Base-by-base conservation (phyloP, 2,888 invertebrate genomes). In the Dicyrtomina minuta region DNA sequence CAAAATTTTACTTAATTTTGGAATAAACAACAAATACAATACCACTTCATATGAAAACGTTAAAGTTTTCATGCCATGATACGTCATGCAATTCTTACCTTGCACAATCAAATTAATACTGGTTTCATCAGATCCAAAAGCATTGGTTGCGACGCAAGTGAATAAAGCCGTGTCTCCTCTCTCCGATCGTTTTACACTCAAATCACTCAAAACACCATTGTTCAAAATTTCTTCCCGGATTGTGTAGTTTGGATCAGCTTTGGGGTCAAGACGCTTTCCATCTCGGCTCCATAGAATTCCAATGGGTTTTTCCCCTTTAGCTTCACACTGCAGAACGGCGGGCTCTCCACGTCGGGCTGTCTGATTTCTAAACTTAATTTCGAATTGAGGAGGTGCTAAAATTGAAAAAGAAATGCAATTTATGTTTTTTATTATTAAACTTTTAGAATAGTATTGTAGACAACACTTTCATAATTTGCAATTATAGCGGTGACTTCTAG, bases 281-380 rank as follows among this genome's bases (percentile, higher is more conserved):
- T 94, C 93, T 88, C 93, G 93, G 84, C 93, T 93, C 94, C 95
- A 95, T 74, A 93, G 86, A 75, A 95, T 93, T 77, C 93, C 93
- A 82, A 95, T 94, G 41, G 95, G 95, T 86, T 93, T 93, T 82
- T 95, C 95, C 77, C 95, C 72, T 49, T 72, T 72, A 1, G 66
- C 72, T 84, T 93, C 92, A 82, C 95, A 95, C 80, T 93, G 92
- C 72, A 95, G 82, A 10, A 94, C 93, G 44, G 94, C 92, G 33
- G 93, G 92, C 82, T 95, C 94, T 68, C 92, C 92, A 75, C 93
- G 88, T 76, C 93, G 88, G 10, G 94, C 91, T 22, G 94, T 95
- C 83, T 94, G 93, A 80, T 95, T 94, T 68, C 92, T 87, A 81
- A 92, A 86, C 83, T 95, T 94, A 78, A 93, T 92, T 80, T 94